Base-by-base conservation (phyloP, 2,888 invertebrate species). In the Macropis europaea region DNA sequence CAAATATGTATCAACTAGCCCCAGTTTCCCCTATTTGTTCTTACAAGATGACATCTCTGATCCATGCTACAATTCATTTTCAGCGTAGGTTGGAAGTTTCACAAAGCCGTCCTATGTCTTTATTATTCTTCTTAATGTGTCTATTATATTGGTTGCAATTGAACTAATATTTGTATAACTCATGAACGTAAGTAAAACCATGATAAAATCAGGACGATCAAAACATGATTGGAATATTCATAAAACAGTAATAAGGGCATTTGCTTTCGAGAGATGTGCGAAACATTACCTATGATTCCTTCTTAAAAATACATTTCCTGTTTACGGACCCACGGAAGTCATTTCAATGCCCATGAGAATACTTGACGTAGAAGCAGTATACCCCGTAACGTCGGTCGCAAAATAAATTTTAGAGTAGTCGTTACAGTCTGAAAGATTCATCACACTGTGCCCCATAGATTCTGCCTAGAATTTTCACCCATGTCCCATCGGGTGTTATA, bases 381-480 rank as follows among this genome's bases (percentile, higher is more conserved):
- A 36, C 73, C 54, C 45, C 11, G 28, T 36, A 45, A 9, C 38
- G 50, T n/a, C 28, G 56, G 11, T 28, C 36, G 40, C 48, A 19
- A 57, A 68, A 64, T 77, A 73, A 79, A 79, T 77, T 77, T 74
- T 74, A 26, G 32, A 63, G 26, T 54, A 45, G 56, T 38, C 43
- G 42, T 32, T 22, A 11, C 13, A 34, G 54, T 24, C 26, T 75
- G 60, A 72, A 79, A 77, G 64, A 79, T 77, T 76, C 64, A 77
- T 73, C 47, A n/a, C 38, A 32, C 40, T 61, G 53, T 43, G 48
- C 24, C 34, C 43, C 59, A 43, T 50, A 63, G 43, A 38, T 71
- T 50, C 64, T 43, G 38, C 59, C 15, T 56, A 56, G 68, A 54
- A 60, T 74, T 64, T 63, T 61, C 68, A 30, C 56, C 36, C 36